Percentiles rank a stretch among this genome's conserved stretches.
Evolutionary conservation across 2,888 invertebrate genomes (phyloP).

Genomic region (Lordiphosa fenestrarum): DNA sequence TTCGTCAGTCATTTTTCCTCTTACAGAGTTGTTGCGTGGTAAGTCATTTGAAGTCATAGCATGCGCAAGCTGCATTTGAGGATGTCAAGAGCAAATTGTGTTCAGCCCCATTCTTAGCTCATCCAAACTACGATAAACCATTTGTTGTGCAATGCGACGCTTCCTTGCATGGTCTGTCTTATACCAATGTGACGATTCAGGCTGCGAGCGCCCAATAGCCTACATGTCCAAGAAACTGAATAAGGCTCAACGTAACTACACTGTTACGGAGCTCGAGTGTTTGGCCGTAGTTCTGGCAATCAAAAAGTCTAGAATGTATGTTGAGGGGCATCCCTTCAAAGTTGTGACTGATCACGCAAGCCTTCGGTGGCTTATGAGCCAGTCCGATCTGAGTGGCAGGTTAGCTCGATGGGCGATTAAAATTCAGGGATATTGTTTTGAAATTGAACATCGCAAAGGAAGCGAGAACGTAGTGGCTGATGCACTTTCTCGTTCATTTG

Average conservation of each 20-base stretch:
- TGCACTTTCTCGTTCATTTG: constrained; percentile 4
- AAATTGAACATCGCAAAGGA: constrained; percentile 1
- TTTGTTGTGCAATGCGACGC: too few relatives aligned
- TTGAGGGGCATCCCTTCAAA: background rate
- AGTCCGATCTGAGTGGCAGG: constrained; percentile 1
- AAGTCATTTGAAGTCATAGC: constrained; percentile 8
- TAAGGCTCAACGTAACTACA: constrained; percentile 13
- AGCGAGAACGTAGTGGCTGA: constrained; percentile 4
- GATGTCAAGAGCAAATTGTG: background rate
- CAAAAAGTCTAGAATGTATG: background rate
- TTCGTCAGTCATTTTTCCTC: background rate
- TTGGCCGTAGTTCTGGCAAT: constrained; percentile 5
- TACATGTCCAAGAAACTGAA: constrained; percentile 21
- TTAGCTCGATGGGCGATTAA: background rate
- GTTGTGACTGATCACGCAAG: constrained; percentile 6
- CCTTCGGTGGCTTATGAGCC: too few relatives aligned
- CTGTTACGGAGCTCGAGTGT: constrained; percentile 8
- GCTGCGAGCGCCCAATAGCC: too few relatives aligned
- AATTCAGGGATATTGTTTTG: background rate
- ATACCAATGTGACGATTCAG: background rate
- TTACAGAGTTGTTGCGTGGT: constrained; percentile 5
- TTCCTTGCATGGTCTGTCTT: too few relatives aligned
- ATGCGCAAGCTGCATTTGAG: constrained; percentile 3
- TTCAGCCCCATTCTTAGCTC: too few relatives aligned
- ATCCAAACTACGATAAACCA: too few relatives aligned